A percentile compares a stretch with the other conserved stretches of the same genome.
phyloP scores from a whole-genome alignment of 2,888 invertebrate species.

The Teinopalpus imperialis region DNA sequence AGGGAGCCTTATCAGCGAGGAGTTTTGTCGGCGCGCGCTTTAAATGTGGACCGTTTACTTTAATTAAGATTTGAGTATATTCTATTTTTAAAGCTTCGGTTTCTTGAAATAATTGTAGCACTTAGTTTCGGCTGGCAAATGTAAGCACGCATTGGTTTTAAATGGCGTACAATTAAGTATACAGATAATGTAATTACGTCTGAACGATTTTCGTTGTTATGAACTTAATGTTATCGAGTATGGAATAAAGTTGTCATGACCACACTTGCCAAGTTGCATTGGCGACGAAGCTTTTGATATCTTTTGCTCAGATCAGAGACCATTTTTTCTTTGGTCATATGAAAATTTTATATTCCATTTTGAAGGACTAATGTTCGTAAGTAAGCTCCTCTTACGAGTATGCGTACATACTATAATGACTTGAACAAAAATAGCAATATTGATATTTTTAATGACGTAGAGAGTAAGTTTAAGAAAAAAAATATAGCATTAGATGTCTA shows the following conservation, averaged over 20 bases:
- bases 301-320: too few relatives aligned
- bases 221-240: background rate
- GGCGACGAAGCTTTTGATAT: too few relatives aligned
- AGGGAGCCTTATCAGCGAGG: conserved; percentile 13
- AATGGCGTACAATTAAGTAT: conserved; percentile 14
- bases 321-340: too few relatives aligned
- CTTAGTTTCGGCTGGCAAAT: conserved; percentile 20
- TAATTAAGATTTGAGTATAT: conserved; percentile 66
- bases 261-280: too few relatives aligned
- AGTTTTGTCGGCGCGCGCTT: conserved; percentile 33
- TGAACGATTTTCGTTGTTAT: background rate
- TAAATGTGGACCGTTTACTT: conserved; percentile 53
- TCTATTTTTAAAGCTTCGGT: conserved; percentile 30
- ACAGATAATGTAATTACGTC: conserved; percentile 7
- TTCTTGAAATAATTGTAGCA: conserved; percentile 26
- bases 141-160: conserved; percentile 19
- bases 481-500: too few relatives aligned
- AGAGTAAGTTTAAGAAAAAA: too few relatives aligned
- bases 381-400: too few relatives aligned
- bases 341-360: too few relatives aligned
- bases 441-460: too few relatives aligned
- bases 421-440: too few relatives aligned
- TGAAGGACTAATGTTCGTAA: too few relatives aligned
- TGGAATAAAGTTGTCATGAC: background rate
- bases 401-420: too few relatives aligned